phyloP scores from a whole-genome alignment of 2,888 invertebrate species.

The Chrysina gloriosa region DNA sequence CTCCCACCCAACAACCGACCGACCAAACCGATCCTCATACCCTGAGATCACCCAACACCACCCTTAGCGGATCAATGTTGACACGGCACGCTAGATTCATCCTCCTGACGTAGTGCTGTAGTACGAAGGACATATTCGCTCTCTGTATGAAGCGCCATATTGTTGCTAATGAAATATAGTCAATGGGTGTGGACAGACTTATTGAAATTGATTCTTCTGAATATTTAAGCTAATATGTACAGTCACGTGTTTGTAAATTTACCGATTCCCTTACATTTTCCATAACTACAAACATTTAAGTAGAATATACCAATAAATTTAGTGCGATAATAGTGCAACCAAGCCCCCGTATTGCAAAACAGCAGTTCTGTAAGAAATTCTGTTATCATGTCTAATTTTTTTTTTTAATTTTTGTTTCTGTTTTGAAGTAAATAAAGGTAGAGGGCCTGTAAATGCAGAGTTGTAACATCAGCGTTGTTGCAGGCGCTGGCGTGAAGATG shows the following conservation, averaged over 20 bases:
- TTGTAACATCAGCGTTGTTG: conserved; percentile 64
- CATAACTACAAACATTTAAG: no score
- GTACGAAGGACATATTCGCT: conserved; percentile 53
- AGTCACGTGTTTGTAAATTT: neutral
- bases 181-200: conserved; percentile 21
- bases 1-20: conserved; percentile 32
- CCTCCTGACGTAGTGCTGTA: conserved; percentile 46
- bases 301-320: no score
- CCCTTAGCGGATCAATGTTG: conserved; percentile 61
- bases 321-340: no score
- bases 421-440: conserved; percentile 37
- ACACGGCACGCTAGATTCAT: conserved; percentile 61
- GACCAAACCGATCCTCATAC: conserved; percentile 39
- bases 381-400: neutral
- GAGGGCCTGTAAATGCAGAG: conserved; percentile 58
- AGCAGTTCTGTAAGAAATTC: no score
- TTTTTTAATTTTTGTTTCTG: conserved; percentile 26
- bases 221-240: neutral
- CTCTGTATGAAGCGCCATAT: conserved; percentile 51
- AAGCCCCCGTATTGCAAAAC: no score
- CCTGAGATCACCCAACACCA: conserved; percentile 46
- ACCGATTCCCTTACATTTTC: no score
- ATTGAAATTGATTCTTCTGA: neutral
- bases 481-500: conserved; percentile 94
- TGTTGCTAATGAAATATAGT: conserved; percentile 46